Percentiles rank a stretch among this genome's conserved stretches.
These are phyloP conservation scores for Hydrocynus forskahlii DNA, from an alignment of 2,797 vertebrate species.

Conservation along the genomic window DNA sequence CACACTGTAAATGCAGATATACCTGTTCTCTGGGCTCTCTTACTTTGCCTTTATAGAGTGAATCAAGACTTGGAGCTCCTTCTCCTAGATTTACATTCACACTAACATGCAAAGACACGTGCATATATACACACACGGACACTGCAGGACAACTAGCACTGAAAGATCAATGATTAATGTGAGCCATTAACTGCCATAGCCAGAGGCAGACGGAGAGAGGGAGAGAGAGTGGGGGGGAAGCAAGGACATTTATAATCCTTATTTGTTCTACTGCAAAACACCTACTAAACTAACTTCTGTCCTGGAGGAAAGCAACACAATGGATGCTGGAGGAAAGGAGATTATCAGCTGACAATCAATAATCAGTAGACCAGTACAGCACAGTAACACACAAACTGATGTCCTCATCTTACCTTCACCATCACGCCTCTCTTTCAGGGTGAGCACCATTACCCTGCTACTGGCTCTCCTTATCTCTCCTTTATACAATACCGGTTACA, in stretches of 20 bases:
- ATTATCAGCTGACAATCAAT: not conserved
- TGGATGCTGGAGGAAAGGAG: not conserved
- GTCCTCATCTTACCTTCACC: slow-evolving; percentile 50
- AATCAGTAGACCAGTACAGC: slow-evolving; percentile 14
- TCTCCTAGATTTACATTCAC: slow-evolving; percentile 30
- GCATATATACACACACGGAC: not conserved
- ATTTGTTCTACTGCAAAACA: slow-evolving; percentile 8
- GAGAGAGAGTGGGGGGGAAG: slow-evolving; percentile 3
- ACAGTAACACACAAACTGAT: slow-evolving; percentile 4
- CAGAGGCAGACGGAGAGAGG: slow-evolving; percentile 26
- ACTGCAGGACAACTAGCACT: slow-evolving; percentile 33
- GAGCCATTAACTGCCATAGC: slow-evolving; percentile 62
- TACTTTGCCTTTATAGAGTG: not conserved
- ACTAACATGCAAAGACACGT: slow-evolving; percentile 12
- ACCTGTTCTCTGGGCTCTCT: not conserved
- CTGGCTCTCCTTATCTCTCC: not conserved
- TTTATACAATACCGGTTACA: slow-evolving; percentile 51
- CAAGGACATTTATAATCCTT: slow-evolving; percentile 5
- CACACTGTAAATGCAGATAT: not conserved
- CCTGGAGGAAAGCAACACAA: slow-evolving; percentile 46
- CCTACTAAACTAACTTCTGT: not conserved
- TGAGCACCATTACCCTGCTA: slow-evolving; percentile 31
- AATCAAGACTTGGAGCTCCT: not conserved
- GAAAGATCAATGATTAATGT: slow-evolving; percentile 59
- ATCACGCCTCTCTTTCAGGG: slow-evolving; percentile 19